Evolutionary conservation across 2,888 invertebrate species (phyloP), one percentile per base, ranked within the genome.

Genomic region (Drosophila yooni): DNA sequence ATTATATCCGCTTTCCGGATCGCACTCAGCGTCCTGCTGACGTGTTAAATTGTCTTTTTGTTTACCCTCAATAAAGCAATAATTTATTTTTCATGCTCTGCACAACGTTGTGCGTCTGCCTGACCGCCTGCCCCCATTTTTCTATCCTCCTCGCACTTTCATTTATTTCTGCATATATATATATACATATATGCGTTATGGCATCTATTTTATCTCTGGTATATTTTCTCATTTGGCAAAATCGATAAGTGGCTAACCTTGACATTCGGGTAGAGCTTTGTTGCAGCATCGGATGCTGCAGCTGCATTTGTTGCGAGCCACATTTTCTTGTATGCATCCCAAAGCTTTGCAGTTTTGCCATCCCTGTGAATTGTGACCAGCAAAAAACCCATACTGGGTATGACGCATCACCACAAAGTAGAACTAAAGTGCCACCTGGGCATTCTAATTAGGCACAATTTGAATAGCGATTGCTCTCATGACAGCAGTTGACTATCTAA

Each of bases 21-120:
- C 79, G 68, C 82, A 87, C 89, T 75, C 79, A 81, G 66, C 66
- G 78, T 89, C 88, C 86, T 89, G 91, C 89, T 89, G 89, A 89
- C 89, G 89, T 89, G 89, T 89, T 89, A 90, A 91, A 91, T 90
- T 83, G 86, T 89, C 86, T 84, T 89, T 89, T 87, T 88, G 81
- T 88, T 85, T 83, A 85, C 90, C 82, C 88, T 66, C 89, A 88
- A 89, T 89, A 88, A 90, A 84, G 88, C 82, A 76, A 88, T 89
- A 85, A 89, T 89, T 89, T 90, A 90, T 90, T 89, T 90, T 89
- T 85, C 85, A 85, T 89, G 83, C 88, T 83, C 81, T 84, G 65
- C 81, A 46, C 8, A 25, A 46, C 8, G 15, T 46, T 75, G 73
- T 88, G 80, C 89, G 78, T 83, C 76, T 71, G 46, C 46, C 21